These are phyloP conservation scores for Lasioglossum figueresi DNA, from an alignment of 2,888 invertebrate species.

Conservation along the genomic window DNA sequence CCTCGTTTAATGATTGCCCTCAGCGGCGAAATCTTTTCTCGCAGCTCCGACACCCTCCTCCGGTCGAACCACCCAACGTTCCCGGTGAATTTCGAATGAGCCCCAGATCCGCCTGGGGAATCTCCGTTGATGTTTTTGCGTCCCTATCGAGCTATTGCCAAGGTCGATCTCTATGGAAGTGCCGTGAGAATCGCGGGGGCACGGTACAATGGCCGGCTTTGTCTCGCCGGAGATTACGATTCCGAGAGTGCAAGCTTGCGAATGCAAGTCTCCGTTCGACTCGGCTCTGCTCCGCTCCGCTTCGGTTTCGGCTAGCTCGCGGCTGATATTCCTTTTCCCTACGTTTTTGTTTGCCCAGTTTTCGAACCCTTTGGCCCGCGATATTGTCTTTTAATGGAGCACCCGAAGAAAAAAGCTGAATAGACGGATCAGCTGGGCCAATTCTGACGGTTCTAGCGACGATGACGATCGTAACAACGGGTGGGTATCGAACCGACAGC, in stretches of 20 bases:
- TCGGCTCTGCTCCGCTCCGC: not conserved
- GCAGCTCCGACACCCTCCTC: not conserved
- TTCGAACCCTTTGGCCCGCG: not conserved
- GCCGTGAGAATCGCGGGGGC: constrained; percentile 46
- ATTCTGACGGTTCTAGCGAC: not conserved
- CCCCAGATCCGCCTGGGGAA: constrained; percentile 42
- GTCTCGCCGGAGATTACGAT: constrained; percentile 48
- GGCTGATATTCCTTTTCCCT: constrained; percentile 18
- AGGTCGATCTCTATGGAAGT: constrained; percentile 46
- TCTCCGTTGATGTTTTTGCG: constrained; percentile 21
- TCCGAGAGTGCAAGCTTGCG: constrained; percentile 43
- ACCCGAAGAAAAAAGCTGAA: not conserved
- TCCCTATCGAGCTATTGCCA: constrained; percentile 53
- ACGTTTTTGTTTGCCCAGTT: not conserved
- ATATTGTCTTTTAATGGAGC: constrained; percentile 17
- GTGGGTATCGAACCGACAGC: not conserved
- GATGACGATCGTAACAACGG: not conserved
- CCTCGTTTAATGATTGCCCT: constrained; percentile 64
- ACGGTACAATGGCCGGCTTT: constrained; percentile 37
- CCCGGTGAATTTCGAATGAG: constrained; percentile 46
- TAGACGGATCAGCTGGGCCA: not conserved
- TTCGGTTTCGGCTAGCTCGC: constrained; percentile 5
- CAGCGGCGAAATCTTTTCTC: constrained; percentile 60
- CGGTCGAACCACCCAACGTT: not conserved
- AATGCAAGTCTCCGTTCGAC: constrained; percentile 1